Evolutionary conservation across 2,888 invertebrate species (phyloP).

Genomic region (Syrphus vitripennis): DNA sequence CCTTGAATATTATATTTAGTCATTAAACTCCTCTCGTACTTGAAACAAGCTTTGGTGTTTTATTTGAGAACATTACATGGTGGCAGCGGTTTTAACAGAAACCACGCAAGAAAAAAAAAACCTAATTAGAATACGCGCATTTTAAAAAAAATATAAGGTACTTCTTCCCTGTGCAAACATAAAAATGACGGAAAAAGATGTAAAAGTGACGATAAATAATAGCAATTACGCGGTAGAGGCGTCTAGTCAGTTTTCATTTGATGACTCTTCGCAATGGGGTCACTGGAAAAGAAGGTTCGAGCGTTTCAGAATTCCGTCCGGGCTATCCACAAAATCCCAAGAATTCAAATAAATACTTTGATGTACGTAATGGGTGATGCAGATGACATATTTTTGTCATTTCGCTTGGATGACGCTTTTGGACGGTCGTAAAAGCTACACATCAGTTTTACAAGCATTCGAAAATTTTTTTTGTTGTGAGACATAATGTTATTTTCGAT

Average conservation of each 20-base stretch:
- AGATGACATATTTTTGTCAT: background rate
- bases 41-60: background rate
- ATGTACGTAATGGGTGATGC: background rate
- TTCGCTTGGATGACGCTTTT: background rate
- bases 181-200: background rate
- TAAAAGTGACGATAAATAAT: background rate
- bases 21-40: background rate
- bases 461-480: background rate
- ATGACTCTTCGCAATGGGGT: background rate
- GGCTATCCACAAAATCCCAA: background rate
- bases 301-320: background rate
- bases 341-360: background rate
- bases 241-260: background rate
- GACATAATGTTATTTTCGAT: background rate
- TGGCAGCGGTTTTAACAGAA: background rate
- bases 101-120: background rate
- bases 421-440: background rate
- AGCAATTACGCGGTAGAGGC: slow-evolving; percentile 1
- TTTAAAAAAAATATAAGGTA: background rate
- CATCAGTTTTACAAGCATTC: background rate
- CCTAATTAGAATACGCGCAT: background rate
- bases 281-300: background rate
- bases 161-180: background rate
- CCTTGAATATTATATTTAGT: too few species aligned
- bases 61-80: background rate